Evolutionary conservation across 2,113 vertebrate genomes (phyloP).

Genomic region (Dasyurus viverrinus): DNA sequence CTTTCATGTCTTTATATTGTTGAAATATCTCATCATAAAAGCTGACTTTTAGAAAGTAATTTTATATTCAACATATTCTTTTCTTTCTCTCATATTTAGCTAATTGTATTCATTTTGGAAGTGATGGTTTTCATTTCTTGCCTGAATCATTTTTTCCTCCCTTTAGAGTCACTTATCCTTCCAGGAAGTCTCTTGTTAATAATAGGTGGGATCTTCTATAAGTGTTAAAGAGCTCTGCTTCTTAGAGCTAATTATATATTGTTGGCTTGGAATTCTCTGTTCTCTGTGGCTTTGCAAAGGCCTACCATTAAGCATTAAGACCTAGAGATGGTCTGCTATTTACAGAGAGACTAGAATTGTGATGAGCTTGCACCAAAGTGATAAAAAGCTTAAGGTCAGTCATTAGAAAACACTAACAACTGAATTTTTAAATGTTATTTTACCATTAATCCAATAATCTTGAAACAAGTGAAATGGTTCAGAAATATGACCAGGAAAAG

Average conservation of each 20-base stretch:
- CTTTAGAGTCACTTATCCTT: conserved; percentile 24
- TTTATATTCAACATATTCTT: not conserved
- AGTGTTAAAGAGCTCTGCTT: conserved; percentile 15
- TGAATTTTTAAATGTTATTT: not conserved
- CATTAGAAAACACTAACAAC: not conserved
- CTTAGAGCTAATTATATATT: conserved; percentile 19
- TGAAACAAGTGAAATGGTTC: conserved; percentile 18
- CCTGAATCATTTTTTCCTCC: not conserved
- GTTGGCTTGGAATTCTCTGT: conserved; percentile 2
- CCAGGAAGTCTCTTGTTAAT: conserved; percentile 33
- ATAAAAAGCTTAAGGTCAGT: not conserved
- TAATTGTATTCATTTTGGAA: not conserved
- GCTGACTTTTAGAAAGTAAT: not conserved
- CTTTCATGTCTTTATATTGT: not conserved
- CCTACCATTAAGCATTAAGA: not conserved
- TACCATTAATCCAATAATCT: not conserved
- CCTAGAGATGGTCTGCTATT: not conserved
- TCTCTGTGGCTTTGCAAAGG: not conserved
- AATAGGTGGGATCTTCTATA: conserved; percentile 37
- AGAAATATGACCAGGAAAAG: fast-evolving
- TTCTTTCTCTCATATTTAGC: not conserved
- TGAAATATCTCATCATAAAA: not conserved
- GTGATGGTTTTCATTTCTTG: not conserved
- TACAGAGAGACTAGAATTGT: not conserved
- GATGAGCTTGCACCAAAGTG: not conserved